Base-by-base conservation (phyloP, 2,888 invertebrate genomes). In the Dermolepida albohirtum region DNA sequence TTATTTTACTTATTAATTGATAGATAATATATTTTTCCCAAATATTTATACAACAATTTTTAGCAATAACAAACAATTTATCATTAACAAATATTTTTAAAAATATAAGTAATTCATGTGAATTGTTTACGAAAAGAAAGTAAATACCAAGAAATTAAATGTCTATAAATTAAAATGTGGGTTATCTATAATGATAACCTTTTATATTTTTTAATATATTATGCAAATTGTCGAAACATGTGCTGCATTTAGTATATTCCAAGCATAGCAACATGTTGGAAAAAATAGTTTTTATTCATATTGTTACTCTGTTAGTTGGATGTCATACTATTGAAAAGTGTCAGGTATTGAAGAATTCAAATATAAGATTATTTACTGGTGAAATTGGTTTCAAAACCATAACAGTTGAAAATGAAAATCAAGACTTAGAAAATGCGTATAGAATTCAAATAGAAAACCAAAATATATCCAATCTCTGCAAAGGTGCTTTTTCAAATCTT, bases 391-490 rank as follows among this genome's bases (percentile, higher is more conserved):
- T 34, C 7, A 12, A 66, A 47, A 47, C 43, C n/a, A 12, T 47
- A 12, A 39, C 47, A 16, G 17, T 43, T 1, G 12, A 55, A 17
- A 50, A 67, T 39, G 55, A 62, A 12, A 16, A 55, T 7, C 43
- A 71, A 44, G 69, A 72, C 41, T 50, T 70, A 7, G 52, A 43
- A 8, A 64, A 67, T 27, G 74, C 74, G 1, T 74, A 72, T 57
- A 64, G 51, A 16, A 67, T 74, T 14, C 59, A 63, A 43, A 70
- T 74, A 43, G 44, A 52, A 6, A 63, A 70, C 22, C 70, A 74
- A 52, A 43, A 67, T 34, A 66, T 74, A 10, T 51, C 62, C 22
- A 62, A 59, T 12, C 52, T 74, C 6, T 73, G 72, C 64, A 68
- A 59, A 34, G 55, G 68, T 17, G 50, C 57, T 8, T 43, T 74